Percentiles rank a stretch among this genome's conserved stretches.
Evolutionary conservation across 2,797 vertebrate species (phyloP).

Genomic region (Microtus californicus): DNA sequence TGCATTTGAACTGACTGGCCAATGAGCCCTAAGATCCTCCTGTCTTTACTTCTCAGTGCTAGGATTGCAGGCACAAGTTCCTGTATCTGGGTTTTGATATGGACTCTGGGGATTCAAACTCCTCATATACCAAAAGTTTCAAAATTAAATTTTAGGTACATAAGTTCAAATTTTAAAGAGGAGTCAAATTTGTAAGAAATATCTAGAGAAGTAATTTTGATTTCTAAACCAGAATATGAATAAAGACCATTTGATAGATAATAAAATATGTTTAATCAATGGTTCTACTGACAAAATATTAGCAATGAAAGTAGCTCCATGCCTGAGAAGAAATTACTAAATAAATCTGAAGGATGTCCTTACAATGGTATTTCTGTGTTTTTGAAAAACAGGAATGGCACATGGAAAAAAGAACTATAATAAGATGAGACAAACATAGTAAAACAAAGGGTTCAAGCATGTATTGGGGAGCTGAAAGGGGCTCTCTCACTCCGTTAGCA

Average conservation of each 20-base stretch:
- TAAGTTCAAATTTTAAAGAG: not conserved
- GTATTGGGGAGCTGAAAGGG: not conserved
- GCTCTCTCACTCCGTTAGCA: not conserved
- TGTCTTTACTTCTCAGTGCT: not conserved
- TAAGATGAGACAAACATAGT: not conserved
- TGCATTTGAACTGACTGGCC: too few species aligned
- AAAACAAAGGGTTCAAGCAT: not conserved
- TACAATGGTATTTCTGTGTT: not conserved
- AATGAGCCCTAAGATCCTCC: not conserved
- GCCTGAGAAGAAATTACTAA: not conserved
- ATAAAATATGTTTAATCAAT: not conserved
- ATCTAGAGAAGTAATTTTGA: not conserved
- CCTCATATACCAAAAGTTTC: not conserved
- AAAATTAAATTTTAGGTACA: not conserved
- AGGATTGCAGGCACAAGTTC: not conserved
- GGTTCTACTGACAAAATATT: not conserved
- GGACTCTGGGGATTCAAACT: not conserved
- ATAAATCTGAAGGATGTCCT: not conserved
- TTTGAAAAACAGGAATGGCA: slow-evolving; percentile 11
- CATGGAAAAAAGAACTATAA: slow-evolving; percentile 39
- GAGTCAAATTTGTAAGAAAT: not conserved
- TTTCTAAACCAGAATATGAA: not conserved
- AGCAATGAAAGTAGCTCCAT: not conserved
- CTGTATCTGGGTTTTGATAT: not conserved
- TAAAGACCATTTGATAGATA: not conserved